A percentile compares a stretch with the other conserved stretches of the same genome.
phyloP scores from a whole-genome alignment of 2,113 vertebrate genomes.

The Pseudopodoces humilis region DNA sequence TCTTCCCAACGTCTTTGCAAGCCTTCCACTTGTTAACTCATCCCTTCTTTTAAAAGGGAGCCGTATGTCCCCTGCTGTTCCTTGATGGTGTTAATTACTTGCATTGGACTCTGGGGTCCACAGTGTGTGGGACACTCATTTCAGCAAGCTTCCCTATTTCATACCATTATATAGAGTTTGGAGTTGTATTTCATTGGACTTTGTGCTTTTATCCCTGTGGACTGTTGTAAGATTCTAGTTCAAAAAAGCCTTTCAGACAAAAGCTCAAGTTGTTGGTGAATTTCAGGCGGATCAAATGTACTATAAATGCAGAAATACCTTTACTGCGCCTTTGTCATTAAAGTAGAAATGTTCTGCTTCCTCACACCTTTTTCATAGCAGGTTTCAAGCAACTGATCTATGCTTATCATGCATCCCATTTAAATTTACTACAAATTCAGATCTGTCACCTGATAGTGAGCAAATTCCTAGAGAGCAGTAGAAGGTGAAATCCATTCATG shows the following conservation, averaged over 20 bases:
- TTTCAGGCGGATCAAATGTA: background rate
- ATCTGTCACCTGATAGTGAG: background rate
- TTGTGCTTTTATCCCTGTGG: background rate
- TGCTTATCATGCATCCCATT: background rate
- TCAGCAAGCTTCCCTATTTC: background rate
- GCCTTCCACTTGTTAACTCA: background rate
- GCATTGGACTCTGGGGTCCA: background rate
- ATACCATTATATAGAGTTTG: background rate
- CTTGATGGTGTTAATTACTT: background rate
- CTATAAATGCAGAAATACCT: background rate
- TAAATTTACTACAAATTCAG: background rate
- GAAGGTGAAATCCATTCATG: background rate
- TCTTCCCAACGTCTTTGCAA: background rate
- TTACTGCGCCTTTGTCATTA: background rate
- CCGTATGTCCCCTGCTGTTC: background rate
- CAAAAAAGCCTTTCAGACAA: background rate
- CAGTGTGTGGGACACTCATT: background rate
- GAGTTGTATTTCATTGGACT: background rate
- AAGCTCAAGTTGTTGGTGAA: background rate
- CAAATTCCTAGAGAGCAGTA: constrained; percentile 24
- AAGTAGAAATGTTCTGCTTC: background rate
- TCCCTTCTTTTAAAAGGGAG: background rate
- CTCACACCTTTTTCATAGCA: background rate
- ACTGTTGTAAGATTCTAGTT: background rate
- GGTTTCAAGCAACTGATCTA: background rate